phyloP scores from a whole-genome alignment of 1,140 invertebrate species.

The Drosophila parvula region DNA sequence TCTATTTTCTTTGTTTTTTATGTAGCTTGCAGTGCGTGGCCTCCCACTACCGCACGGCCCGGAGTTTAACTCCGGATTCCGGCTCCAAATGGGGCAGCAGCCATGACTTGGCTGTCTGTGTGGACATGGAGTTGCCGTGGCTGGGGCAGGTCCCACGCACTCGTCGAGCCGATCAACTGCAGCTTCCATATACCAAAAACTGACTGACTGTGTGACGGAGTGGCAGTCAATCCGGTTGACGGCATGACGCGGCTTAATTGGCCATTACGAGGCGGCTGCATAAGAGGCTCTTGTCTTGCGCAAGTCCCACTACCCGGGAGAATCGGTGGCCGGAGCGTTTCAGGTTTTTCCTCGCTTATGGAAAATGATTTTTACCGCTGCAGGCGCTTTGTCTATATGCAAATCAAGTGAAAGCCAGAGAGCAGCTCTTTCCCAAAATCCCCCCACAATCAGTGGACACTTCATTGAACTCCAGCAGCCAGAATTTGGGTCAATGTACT shows the following conservation, averaged over 20 bases:
- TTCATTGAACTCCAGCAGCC: slow-evolving; percentile 9
- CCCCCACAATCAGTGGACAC: slow-evolving; percentile 6
- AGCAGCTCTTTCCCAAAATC: slow-evolving; percentile 25
- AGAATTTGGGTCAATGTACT: slow-evolving; percentile 36
- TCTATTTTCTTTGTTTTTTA: slow-evolving; percentile 17
- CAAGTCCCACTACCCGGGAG: slow-evolving; percentile 42
- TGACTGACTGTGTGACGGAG: slow-evolving; percentile 24
- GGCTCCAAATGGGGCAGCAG: slow-evolving; percentile 24
- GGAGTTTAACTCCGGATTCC: slow-evolving; percentile 21
- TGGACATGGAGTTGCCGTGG: slow-evolving; percentile 46
- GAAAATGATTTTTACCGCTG: slow-evolving; percentile 64
- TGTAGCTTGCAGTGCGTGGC: slow-evolving; percentile 58
- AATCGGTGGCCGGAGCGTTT: slow-evolving; percentile 54
- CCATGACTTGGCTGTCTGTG: slow-evolving; percentile 66
- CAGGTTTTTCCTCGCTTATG: slow-evolving; percentile 57
- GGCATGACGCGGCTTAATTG: slow-evolving; percentile 72
- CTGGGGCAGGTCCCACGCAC: slow-evolving; percentile 66
- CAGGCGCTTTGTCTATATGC: slow-evolving; percentile 56
- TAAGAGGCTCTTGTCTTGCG: slow-evolving; percentile 65
- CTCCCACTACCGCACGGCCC: slow-evolving; percentile 43
- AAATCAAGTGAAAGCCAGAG: slow-evolving; percentile 77
- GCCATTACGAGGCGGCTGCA: slow-evolving; percentile 67
- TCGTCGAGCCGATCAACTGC: slow-evolving; percentile 51
- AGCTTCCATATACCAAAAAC: slow-evolving; percentile 25
- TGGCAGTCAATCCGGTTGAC: slow-evolving; percentile 43